phyloP scores from a whole-genome alignment of 2,888 invertebrate genomes.

The Erebia aethiops region DNA sequence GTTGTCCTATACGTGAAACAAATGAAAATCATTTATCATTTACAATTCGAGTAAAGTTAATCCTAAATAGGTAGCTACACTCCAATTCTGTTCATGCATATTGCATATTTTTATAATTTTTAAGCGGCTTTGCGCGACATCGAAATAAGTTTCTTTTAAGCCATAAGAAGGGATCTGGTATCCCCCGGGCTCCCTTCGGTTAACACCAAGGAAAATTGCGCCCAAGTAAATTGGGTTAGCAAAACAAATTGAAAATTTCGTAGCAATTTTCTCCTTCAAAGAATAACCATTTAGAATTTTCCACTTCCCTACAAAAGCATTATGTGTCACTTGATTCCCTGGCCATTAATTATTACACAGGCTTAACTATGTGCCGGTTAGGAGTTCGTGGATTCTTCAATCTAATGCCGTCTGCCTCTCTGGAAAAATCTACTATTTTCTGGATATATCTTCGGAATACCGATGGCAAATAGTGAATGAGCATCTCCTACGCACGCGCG shows the following conservation, averaged over 20 bases:
- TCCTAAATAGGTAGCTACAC: too few species aligned
- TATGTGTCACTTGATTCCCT: slow-evolving; percentile 23
- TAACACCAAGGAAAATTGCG: slow-evolving; percentile 68
- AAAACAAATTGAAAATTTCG: slow-evolving; percentile 76
- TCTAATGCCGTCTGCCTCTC: neutral
- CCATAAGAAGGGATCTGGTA: slow-evolving; percentile 48
- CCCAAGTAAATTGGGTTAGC: slow-evolving; percentile 70
- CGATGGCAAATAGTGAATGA: too few species aligned
- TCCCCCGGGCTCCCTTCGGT: slow-evolving; percentile 57
- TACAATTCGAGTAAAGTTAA: too few species aligned
- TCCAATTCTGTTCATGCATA: slow-evolving; percentile 9
- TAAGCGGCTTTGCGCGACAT: slow-evolving; percentile 28
- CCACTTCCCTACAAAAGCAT: slow-evolving; percentile 33
- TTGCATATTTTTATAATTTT: slow-evolving; percentile 34
- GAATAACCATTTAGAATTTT: slow-evolving; percentile 56
- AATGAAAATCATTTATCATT: too few species aligned
- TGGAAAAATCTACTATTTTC: too few species aligned
- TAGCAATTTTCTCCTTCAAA: slow-evolving; percentile 73
- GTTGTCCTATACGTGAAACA: too few species aligned
- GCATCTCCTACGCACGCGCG: too few species aligned
- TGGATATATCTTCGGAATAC: too few species aligned
- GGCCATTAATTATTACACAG: slow-evolving; percentile 13
- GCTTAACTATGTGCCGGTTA: neutral
- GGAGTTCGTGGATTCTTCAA: neutral
- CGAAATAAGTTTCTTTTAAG: slow-evolving; percentile 35